Base-by-base conservation (phyloP, 2,113 vertebrate genomes). In the Rhagologus leucostigma region DNA sequence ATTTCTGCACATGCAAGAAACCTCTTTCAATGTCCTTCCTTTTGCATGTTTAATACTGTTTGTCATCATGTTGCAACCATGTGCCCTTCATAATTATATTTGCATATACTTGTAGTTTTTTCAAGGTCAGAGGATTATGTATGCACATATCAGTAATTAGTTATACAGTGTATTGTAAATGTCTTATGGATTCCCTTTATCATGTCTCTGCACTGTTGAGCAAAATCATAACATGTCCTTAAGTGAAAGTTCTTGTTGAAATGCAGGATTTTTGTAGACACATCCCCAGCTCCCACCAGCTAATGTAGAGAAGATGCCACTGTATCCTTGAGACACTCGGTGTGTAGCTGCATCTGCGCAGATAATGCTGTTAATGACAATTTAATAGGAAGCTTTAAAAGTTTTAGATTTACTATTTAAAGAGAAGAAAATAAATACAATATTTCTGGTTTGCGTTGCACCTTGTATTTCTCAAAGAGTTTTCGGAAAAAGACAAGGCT, bases 61-160 rank as follows among this genome's bases (percentile, higher is more conserved):
- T 94, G 73, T 78, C 60, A 74, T 74, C 24, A 7, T 55, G 23
- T 56, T 91, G 49, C 46, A 68, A 41, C 20, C 18, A 9, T 24
- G 27, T 70, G 39, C 20, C 47, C n/a, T 87, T 92, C 69, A 16
- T 60, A 84, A 71, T 81, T 62, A 37, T 60, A 57, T 87, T 92
- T 93, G 73, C 67, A 80, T 53, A 68, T 73, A 46, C 30, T 80
- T 69, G 41, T 73, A 52, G 8, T 93, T 91, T 88, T 81, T 64
- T 52, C 52, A 87, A 60, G 56, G 80, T 42, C 52, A 80, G 67
- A 64, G 73, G 52, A 56, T 93, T 92, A 87, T 53, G 33, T 52
- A 80, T 89, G 69, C 77, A 71, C 22, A 27, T 93, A 86, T 94
- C 60, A 84, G 33, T 76, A 76, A 49, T 88, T 86, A 71, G 47